Conservation (phyloP, 2,113 vertebrate genomes). For the Protobothrops mucrosquamatus region DNA sequence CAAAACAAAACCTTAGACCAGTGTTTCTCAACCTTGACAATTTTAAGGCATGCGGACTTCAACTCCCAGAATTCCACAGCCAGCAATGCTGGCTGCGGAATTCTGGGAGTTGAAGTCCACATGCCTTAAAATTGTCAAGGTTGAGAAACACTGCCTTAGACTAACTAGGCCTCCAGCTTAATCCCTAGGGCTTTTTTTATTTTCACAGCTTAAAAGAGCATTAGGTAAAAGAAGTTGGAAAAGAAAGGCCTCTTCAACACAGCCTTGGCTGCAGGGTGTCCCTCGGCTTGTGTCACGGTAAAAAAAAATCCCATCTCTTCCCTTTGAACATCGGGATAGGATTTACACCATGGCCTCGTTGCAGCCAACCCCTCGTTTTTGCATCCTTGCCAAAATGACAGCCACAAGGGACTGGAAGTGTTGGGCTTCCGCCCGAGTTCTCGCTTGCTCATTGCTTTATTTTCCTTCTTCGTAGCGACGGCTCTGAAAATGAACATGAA, state of each 20-base stretch:
- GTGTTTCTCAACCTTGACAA: too few species aligned
- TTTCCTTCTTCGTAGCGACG: conserved; percentile 70
- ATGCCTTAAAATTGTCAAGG: too few species aligned
- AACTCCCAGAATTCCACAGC: too few species aligned
- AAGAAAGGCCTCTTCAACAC: background rate
- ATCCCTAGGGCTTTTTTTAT: background rate
- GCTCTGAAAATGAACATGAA: conserved; percentile 97
- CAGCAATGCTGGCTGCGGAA: too few species aligned
- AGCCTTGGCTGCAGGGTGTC: background rate
- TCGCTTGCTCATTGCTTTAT: too few species aligned
- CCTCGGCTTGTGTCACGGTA: background rate
- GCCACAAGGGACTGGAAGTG: background rate
- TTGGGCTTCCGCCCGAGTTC: too few species aligned
- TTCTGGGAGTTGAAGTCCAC: too few species aligned
- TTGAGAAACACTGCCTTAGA: too few species aligned
- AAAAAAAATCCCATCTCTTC: background rate
- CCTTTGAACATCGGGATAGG: background rate
- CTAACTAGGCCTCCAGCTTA: background rate
- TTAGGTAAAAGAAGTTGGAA: background rate
- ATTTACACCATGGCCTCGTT: background rate
- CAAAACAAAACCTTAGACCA: background rate
- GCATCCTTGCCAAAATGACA: background rate
- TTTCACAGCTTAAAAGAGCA: background rate
- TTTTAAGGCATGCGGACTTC: too few species aligned
- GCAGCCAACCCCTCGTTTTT: background rate